Conservation (phyloP, 2,888 invertebrate species). For the Chamaedrilus cognettii region DNA sequence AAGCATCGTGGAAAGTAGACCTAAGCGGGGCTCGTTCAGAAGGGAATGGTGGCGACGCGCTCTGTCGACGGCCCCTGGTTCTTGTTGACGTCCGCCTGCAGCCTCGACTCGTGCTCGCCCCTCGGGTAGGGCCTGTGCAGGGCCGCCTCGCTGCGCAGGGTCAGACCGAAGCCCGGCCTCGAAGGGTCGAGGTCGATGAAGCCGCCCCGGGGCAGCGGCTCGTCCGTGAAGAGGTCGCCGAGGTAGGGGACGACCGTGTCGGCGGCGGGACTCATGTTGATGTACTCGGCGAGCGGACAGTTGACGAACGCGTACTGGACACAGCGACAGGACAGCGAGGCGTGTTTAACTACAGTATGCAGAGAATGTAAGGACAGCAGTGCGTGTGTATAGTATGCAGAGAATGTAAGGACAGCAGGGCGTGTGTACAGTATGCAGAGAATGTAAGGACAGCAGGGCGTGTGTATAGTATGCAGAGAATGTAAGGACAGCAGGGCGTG, state of each 20-base stretch:
- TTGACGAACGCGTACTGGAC: too few relatives aligned
- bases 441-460: too few relatives aligned
- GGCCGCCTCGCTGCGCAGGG: slow-evolving; percentile 43
- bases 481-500: too few relatives aligned
- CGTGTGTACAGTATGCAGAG: too few relatives aligned
- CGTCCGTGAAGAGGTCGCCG: slow-evolving; percentile 52
- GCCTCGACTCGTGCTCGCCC: slow-evolving; percentile 41
- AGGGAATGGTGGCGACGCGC: slow-evolving; percentile 9
- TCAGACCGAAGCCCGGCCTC: slow-evolving; percentile 53
- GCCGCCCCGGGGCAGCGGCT: slow-evolving; percentile 52
- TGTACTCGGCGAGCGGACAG: slow-evolving; percentile 54
- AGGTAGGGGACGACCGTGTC: slow-evolving; percentile 53
- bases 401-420: too few relatives aligned
- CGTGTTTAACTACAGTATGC: too few relatives aligned
- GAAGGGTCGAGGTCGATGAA: slow-evolving; percentile 54
- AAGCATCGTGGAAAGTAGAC: too few relatives aligned
- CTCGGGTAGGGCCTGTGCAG: slow-evolving; percentile 48
- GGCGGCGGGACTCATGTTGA: slow-evolving; percentile 50
- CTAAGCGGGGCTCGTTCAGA: slow-evolving; percentile 5
- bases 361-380: too few relatives aligned
- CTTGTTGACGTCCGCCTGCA: slow-evolving; percentile 43
- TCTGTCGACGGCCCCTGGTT: slow-evolving; percentile 24
- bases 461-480: too few relatives aligned
- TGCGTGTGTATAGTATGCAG: too few relatives aligned
- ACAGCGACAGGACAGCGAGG: too few relatives aligned